Conservation (phyloP, 2,113 vertebrate genomes). For the Saccopteryx bilineata region DNA sequence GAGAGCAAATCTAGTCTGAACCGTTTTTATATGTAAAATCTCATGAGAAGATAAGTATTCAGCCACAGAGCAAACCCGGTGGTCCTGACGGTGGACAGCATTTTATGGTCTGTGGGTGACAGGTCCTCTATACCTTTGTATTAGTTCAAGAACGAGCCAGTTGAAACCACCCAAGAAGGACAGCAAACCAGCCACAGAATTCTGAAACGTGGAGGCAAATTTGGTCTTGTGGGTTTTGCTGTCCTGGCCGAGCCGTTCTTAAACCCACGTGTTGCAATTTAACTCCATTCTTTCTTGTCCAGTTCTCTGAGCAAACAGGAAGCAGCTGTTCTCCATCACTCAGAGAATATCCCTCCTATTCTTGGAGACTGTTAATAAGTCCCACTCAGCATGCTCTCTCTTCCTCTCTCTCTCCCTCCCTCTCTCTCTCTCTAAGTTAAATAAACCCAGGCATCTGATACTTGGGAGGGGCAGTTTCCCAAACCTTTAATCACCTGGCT, state of each 20-base stretch:
- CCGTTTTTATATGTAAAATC: neutral
- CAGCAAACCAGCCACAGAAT: neutral
- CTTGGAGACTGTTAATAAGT: slow-evolving; percentile 64
- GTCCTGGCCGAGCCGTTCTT: slow-evolving; percentile 38
- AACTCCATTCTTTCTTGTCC: slow-evolving; percentile 31
- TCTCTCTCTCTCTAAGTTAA: slow-evolving; percentile 64
- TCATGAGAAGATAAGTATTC: neutral
- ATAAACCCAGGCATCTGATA: slow-evolving; percentile 56
- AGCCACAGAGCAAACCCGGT: neutral
- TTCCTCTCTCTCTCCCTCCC: neutral
- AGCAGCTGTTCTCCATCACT: slow-evolving; percentile 66
- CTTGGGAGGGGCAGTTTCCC: slow-evolving; percentile 61
- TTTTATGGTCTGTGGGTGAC: neutral
- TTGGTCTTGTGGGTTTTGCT: neutral
- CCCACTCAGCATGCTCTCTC: neutral
- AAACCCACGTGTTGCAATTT: neutral
- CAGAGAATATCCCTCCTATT: slow-evolving; percentile 33
- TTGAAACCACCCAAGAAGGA: neutral
- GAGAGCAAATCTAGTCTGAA: neutral
- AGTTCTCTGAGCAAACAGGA: slow-evolving; percentile 50
- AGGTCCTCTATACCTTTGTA: neutral
- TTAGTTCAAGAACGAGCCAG: neutral
- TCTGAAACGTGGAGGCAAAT: neutral
- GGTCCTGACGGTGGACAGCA: neutral
- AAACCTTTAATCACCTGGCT: slow-evolving; percentile 63